These are phyloP conservation scores for Drosophila atripex DNA, from an alignment of 2,888 invertebrate species.

Conservation along the genomic window DNA sequence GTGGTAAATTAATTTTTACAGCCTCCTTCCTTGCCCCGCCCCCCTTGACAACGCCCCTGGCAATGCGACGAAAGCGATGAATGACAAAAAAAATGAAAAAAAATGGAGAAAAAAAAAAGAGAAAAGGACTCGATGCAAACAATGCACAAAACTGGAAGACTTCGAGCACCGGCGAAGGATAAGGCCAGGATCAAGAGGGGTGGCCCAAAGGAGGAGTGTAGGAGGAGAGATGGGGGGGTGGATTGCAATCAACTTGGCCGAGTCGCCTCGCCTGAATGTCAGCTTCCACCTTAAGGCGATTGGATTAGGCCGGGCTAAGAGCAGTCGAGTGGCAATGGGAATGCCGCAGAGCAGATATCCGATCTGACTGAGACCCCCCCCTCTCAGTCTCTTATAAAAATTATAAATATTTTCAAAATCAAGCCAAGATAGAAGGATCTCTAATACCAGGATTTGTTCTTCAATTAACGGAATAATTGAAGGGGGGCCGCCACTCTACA, in stretches of 20 bases:
- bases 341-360: conserved; percentile 11
- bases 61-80: conserved; percentile 8
- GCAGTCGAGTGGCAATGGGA: conserved; percentile 16
- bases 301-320: conserved; percentile 25
- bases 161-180: not conserved
- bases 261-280: conserved; percentile 25
- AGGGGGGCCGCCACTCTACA: not conserved
- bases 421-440: too few species aligned
- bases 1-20: conserved; percentile 47
- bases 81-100: conserved; percentile 20
- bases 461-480: conserved; percentile 65
- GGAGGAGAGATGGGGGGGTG: not conserved
- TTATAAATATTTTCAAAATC: too few species aligned
- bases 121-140: conserved; percentile 33
- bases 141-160: conserved; percentile 27
- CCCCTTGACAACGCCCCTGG: not conserved
- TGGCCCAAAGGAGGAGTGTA: not conserved
- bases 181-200: conserved; percentile 1
- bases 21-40: not conserved
- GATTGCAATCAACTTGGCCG: conserved; percentile 29
- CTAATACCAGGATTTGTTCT: conserved; percentile 7
- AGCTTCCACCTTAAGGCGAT: conserved; percentile 35
- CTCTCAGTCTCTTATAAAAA: too few species aligned
- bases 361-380: too few species aligned
- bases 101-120: conserved; percentile 1